Conservation (phyloP, 2,113 vertebrate species). For the Paraplagusia blochii region DNA sequence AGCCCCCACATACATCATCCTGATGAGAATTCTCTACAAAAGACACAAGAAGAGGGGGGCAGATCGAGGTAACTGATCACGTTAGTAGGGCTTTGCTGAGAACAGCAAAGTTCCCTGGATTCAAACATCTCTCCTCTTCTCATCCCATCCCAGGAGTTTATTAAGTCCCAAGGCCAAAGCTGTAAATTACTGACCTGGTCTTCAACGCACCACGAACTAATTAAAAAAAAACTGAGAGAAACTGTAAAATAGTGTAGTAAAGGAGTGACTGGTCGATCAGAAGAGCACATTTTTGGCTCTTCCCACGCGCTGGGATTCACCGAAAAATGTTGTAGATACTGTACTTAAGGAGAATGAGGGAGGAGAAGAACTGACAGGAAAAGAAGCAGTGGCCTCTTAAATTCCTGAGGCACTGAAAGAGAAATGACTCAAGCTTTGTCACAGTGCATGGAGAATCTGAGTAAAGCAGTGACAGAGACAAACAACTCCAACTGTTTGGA, state of each 20-base stretch:
- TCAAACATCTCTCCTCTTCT: constrained; percentile 9
- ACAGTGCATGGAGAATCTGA: background rate
- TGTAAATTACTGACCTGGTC: constrained; percentile 23
- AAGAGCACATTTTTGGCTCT: constrained; percentile 3
- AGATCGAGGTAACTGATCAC: constrained; percentile 34
- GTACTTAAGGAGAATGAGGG: background rate
- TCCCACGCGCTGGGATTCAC: background rate
- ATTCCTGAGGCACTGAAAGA: background rate
- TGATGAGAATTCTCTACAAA: constrained; percentile 39
- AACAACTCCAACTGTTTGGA: no score
- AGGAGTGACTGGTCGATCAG: background rate
- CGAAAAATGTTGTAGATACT: constrained; percentile 1
- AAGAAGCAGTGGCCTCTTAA: background rate
- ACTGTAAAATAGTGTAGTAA: background rate
- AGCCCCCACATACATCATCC: constrained; percentile 51
- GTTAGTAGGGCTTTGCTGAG: constrained; percentile 19
- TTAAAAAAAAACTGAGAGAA: constrained; percentile 16
- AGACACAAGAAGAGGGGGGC: constrained; percentile 9
- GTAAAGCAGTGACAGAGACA: no score
- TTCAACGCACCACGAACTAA: constrained; percentile 36
- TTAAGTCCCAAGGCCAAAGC: constrained; percentile 43
- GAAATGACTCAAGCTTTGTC: constrained; percentile 6
- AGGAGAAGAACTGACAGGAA: background rate
- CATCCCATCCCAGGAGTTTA: constrained; percentile 25
- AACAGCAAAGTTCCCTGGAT: constrained; percentile 5